Conservation (phyloP, 2,113 vertebrate genomes). For the Gymnogyps californianus region DNA sequence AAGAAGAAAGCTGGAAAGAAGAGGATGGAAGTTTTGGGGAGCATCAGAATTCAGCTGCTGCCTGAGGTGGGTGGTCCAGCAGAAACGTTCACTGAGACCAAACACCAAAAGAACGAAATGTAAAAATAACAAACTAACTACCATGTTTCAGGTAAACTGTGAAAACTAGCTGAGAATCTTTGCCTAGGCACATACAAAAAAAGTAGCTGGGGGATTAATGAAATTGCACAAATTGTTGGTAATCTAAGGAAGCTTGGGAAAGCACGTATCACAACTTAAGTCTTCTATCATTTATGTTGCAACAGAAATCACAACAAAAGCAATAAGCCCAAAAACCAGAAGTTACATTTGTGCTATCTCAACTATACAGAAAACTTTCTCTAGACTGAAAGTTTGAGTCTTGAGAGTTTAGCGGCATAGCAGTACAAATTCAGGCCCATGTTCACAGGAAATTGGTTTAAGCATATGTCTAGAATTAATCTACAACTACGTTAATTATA, state of each 20-base stretch:
- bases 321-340: background rate
- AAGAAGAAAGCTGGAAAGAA: background rate
- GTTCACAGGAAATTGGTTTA: background rate
- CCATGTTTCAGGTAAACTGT: background rate
- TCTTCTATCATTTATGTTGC: background rate
- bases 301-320: background rate
- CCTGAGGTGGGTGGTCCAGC: background rate
- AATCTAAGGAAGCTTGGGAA: background rate
- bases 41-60: background rate
- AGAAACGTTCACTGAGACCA: background rate
- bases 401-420: background rate
- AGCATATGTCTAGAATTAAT: background rate
- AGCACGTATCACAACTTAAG: background rate
- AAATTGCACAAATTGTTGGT: background rate
- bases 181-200: background rate
- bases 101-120: background rate
- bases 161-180: background rate
- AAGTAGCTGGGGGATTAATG: background rate
- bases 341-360: background rate
- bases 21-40: background rate
- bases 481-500: background rate
- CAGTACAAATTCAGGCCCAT: background rate
- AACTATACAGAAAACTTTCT: background rate
- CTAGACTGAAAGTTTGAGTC: background rate
- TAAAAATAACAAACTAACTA: background rate